Percentiles rank a stretch among this genome's conserved stretches.
Conservation (phyloP, 2,888 invertebrate genomes). For the Oscheius sp. region DNA sequence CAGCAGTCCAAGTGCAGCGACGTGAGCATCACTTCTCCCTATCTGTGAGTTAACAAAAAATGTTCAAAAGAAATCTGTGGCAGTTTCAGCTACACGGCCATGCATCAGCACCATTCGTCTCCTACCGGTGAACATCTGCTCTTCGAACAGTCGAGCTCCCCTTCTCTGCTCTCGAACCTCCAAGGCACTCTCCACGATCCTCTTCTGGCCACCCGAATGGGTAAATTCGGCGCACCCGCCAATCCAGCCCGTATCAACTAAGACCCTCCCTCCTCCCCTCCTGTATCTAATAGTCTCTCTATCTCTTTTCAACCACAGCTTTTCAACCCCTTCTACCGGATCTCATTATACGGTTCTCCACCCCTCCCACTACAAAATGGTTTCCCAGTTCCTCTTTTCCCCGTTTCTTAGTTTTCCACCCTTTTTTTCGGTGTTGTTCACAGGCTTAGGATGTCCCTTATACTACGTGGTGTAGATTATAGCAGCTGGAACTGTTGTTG, state of each 20-base stretch:
- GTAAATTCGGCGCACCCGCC: constrained; percentile 54
- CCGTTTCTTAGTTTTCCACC: background rate
- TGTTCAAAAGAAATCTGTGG: background rate
- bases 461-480: constrained; percentile 4
- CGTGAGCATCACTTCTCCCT: constrained; percentile 12
- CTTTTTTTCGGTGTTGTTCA: no score
- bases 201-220: constrained; percentile 47
- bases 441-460: no score
- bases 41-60: constrained; percentile 34
- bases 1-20: constrained; percentile 29
- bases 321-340: constrained; percentile 30
- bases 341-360: constrained; percentile 35
- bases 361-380: background rate
- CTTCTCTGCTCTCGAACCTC: constrained; percentile 32
- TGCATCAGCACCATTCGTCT: constrained; percentile 50
- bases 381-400: constrained; percentile 8
- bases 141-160: constrained; percentile 42
- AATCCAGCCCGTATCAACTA: constrained; percentile 43
- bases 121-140: constrained; percentile 58
- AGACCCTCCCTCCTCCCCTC: constrained; percentile 1
- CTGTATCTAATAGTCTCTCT: constrained; percentile 5
- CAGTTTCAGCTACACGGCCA: constrained; percentile 49
- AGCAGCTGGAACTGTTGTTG: background rate
- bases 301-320: constrained; percentile 16
- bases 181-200: constrained; percentile 11